phyloP scores from a whole-genome alignment of 2,113 vertebrate genomes.

The Hystrix cristata region DNA sequence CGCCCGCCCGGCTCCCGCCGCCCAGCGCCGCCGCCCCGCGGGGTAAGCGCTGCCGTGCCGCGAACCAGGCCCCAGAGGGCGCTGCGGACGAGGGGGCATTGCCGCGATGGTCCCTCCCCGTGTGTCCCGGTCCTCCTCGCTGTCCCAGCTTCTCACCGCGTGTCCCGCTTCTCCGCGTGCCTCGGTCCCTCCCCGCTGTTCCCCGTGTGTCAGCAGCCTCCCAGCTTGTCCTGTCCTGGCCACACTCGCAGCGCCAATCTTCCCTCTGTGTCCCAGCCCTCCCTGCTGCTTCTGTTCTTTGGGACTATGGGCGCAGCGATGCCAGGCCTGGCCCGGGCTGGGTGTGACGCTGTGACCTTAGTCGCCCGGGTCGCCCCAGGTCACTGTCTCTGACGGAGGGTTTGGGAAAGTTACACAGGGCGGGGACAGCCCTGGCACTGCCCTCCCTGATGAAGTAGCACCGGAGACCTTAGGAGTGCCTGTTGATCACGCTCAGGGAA shows the following conservation, averaged over 20 bases:
- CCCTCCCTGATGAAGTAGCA: neutral
- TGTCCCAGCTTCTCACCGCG: neutral
- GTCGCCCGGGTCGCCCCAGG: constrained; percentile 1
- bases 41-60: constrained; percentile 35
- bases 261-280: neutral
- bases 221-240: neutral
- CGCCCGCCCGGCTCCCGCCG: constrained; percentile 38
- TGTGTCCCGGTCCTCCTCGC: neutral
- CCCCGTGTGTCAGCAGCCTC: neutral
- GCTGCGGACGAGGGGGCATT: neutral
- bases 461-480: neutral
- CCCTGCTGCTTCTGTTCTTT: neutral
- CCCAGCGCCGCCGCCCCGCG: neutral
- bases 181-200: neutral
- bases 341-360: constrained; percentile 54
- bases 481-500: neutral
- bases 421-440: neutral
- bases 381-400: neutral
- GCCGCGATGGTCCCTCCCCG: neutral
- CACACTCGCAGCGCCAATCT: neutral
- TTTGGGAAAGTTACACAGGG: neutral
- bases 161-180: neutral
- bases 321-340: neutral
- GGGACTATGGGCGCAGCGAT: too few species aligned
- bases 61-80: neutral